phyloP scores from a whole-genome alignment of 2,113 vertebrate genomes.

The Stegostoma tigrinum region DNA sequence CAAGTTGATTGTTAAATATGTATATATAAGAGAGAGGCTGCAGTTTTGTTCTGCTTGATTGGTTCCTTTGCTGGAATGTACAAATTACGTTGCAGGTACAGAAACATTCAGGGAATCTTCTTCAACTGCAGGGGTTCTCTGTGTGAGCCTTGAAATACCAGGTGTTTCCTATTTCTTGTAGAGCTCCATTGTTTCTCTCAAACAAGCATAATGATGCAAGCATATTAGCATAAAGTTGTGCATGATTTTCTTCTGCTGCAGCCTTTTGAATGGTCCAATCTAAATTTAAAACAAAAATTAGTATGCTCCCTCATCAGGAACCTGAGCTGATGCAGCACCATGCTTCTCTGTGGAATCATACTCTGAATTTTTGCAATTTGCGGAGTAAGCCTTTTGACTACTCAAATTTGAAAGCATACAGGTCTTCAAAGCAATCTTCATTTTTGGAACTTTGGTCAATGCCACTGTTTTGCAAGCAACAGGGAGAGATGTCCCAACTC shows the following conservation, averaged over 20 bases:
- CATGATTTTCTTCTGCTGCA: background rate
- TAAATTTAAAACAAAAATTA: background rate
- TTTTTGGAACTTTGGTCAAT: background rate
- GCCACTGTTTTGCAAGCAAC: background rate
- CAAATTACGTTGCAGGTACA: background rate
- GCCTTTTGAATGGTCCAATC: background rate
- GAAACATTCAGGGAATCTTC: background rate
- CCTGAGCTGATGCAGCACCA: background rate
- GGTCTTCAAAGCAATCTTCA: background rate
- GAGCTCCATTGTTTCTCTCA: background rate
- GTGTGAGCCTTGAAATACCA: background rate
- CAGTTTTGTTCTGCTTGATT: background rate
- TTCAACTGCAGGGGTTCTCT: background rate
- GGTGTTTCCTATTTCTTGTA: background rate
- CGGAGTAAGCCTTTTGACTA: background rate
- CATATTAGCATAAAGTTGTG: background rate
- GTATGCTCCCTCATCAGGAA: background rate
- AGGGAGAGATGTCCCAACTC: background rate
- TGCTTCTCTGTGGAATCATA: background rate
- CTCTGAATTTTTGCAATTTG: background rate
- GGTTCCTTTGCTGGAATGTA: background rate
- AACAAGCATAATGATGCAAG: background rate
- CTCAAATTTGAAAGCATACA: background rate
- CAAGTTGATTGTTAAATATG: no score
- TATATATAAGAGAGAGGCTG: background rate